A percentile compares a stretch with the other conserved stretches of the same genome.
phyloP scores from a whole-genome alignment of 37 sponge, comb jelly and placozoan species.

The Theonella swinhoei region DNA sequence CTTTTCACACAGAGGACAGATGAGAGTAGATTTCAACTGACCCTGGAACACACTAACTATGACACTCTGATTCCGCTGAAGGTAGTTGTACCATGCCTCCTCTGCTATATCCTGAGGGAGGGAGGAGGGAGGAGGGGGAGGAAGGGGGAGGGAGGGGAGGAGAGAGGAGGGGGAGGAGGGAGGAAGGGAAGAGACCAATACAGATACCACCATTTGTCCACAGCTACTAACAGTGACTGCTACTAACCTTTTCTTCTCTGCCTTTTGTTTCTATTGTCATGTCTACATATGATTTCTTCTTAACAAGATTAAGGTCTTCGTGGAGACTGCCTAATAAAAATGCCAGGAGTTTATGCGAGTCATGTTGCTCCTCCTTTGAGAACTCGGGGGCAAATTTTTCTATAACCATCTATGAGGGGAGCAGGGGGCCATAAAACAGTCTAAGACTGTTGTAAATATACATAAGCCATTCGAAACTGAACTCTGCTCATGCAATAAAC shows the following conservation, averaged over 20 bases:
- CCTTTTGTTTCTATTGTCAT: conserved; percentile 67
- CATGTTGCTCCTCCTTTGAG: conserved; percentile 87
- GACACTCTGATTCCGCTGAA: conserved; percentile 81
- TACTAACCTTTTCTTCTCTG: conserved; percentile 70
- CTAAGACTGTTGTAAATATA: too few species aligned
- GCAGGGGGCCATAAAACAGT: background rate
- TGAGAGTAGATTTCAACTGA: conserved; percentile 86
- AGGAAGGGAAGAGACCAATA: too few species aligned
- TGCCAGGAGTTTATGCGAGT: conserved; percentile 94
- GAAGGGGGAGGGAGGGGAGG: too few species aligned
- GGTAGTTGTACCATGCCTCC: conserved; percentile 87
- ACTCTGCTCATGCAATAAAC: too few species aligned
- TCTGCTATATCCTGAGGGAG: conserved; percentile 73
- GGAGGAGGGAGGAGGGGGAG: too few species aligned
- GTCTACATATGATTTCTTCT: conserved; percentile 89
- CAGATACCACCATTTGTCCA: too few species aligned
- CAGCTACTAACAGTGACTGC: too few species aligned
- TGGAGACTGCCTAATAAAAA: conserved; percentile 94
- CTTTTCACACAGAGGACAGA: conserved; percentile 75
- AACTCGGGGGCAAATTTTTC: conserved; percentile 88
- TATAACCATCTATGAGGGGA: conserved; percentile 81
- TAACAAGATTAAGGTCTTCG: conserved; percentile 91
- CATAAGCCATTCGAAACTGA: too few species aligned
- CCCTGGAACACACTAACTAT: conserved; percentile 93
- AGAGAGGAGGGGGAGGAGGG: too few species aligned